Base-by-base conservation (phyloP, 2,113 vertebrate species). In the Noctilio leporinus region DNA sequence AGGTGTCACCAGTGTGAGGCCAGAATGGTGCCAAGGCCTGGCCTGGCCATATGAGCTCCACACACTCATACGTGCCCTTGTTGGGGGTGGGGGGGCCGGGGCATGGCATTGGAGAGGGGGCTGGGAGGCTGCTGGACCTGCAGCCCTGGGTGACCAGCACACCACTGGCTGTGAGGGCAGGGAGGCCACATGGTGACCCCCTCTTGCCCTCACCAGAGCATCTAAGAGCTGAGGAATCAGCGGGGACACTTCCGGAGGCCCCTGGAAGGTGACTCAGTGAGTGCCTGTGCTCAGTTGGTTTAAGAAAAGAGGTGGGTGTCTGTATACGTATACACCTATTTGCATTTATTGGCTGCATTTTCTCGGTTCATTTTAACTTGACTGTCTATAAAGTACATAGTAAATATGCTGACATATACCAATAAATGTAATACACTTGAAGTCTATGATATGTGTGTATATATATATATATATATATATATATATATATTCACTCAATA, bases 1-100 rank as follows among this genome's bases (percentile, higher is more conserved):
- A 49, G 59, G 16, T 28, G 26, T 35, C 3, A n/a, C 17, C 22
- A 5, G 0, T 4, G 22, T 2, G 53, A 7, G 17, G 62, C 11
- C 8, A 35, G 70, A 43, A 9, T 0, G 33, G 40, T 30, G 15
- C 47, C 6, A 24, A 64, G 78, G 70, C 38, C 10, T 11, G 38
- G 45, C 24, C 38, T 0, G 3, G 28, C n/a, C 17, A 0, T 0
- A 1, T 4, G 16, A 10, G 33, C n/a, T 11, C 7, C 53, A 12
- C 1, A 7, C n/a, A n/a, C n/a, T n/a, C n/a, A n/a, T n/a, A n/a
- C n/a, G n/a, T n/a, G n/a, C 22, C 51, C 43, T 64, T 22, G 26
- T 12, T 12, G 11, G 26, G 30, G 72, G 20, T 1, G 1, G 30
- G 5, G 75, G 26, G 20, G 16, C 38, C 65, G 16, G 0, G 4